Evolutionary conservation across 92 coral and sea anemone genomes (phyloP), one percentile per base, ranked within the genome.

Genomic region (Parazoanthus darwini): DNA sequence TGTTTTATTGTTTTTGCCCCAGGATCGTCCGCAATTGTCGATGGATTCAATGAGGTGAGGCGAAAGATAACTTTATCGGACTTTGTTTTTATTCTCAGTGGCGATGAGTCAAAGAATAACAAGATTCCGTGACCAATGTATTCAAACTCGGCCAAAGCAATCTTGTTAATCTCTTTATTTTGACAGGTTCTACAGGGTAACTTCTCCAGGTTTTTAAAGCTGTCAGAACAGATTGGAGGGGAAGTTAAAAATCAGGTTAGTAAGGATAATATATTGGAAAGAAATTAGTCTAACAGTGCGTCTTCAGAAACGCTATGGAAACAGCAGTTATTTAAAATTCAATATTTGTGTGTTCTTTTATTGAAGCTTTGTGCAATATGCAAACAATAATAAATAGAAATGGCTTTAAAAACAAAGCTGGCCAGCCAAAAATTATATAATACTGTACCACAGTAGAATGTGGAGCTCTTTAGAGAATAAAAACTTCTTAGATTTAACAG

Each of bases 151-250:
- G 42, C 3, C 42, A 2, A 76, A 15, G 33, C 8, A 43, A 23
- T 65, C 37, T 67, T 0, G 3, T 54, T 11, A 13, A 54, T 54
- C 78, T 39, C 51, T 20, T 35, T 29, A 73, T 74, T 77, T 89
- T 50, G 65, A 56, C 76, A 93, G 96, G 92, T 93, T 81, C 68
- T 93, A 63, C 82, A 88, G 22, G 94, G 94, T 26, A 91, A 94
- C 67, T 74, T 94, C 51, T 82, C 63, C 25, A 66, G 68, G 58
- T 94, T 86, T 86, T 78, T 88, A 51, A 86, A 88, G 90, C 79
- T 92, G 50, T 94, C 96, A 44, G 92, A 90, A 38, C 79, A 92
- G 82, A 70, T 94, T 50, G 96, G 96, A 44, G 93, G 90, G 78
- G 96, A 94, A 71, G 94, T 94, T 2, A 86, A 90, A 77, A 26